These are phyloP conservation scores for Corydoras sp. DNA, from an alignment of 2,113 vertebrate genomes.

Conservation along the genomic window DNA sequence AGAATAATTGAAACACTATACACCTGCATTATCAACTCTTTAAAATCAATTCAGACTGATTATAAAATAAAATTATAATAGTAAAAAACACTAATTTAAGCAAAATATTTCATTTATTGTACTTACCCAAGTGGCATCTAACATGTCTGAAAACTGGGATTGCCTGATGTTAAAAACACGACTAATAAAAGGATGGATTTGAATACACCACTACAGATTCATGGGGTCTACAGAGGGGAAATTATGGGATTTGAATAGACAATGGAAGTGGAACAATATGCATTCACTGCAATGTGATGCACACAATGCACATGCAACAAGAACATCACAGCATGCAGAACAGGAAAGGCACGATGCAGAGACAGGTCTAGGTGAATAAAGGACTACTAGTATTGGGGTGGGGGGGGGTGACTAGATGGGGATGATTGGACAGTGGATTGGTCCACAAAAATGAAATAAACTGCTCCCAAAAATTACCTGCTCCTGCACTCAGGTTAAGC, in stretches of 20 bases:
- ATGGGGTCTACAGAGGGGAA: neutral
- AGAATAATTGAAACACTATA: too few species aligned
- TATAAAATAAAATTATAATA: neutral
- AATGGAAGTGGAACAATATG: neutral
- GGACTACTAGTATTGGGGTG: conserved; percentile 14
- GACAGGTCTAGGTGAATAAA: conserved; percentile 15
- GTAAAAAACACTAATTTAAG: too few species aligned
- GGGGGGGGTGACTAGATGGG: conserved; percentile 29
- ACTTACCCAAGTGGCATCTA: neutral
- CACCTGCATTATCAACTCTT: neutral
- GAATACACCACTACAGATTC: too few species aligned
- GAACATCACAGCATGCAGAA: conserved; percentile 9
- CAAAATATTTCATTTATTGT: neutral
- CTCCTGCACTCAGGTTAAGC: conserved; percentile 53
- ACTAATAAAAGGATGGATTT: too few species aligned
- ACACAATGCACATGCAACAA: conserved; percentile 12
- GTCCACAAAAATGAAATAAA: conserved; percentile 16
- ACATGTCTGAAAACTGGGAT: too few species aligned
- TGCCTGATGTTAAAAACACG: too few species aligned
- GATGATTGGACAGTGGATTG: conserved; percentile 18
- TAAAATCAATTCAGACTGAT: neutral
- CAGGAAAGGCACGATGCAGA: conserved; percentile 20
- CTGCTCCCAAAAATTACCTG: conserved; percentile 63
- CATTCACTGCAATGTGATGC: neutral
- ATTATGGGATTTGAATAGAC: neutral